phyloP scores from a whole-genome alignment of 2,797 vertebrate species.

The Micromesistius poutassou region DNA sequence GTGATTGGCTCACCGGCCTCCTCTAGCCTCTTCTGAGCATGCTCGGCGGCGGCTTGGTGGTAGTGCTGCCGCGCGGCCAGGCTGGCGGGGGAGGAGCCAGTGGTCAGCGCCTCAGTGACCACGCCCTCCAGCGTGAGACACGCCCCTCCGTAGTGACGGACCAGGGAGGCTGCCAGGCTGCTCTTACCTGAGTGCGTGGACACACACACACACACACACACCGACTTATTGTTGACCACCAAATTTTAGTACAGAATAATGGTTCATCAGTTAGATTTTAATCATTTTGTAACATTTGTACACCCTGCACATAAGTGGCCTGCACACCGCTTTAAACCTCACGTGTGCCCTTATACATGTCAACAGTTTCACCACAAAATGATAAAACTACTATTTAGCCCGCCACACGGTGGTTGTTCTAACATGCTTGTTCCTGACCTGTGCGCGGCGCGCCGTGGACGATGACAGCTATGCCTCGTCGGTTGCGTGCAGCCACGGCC shows the following conservation, averaged over 20 bases:
- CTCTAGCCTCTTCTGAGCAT: slow-evolving; percentile 44
- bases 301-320: no score
- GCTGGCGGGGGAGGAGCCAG: slow-evolving; percentile 61
- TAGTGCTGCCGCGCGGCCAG: slow-evolving; percentile 74
- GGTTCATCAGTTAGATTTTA: no score
- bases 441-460: slow-evolving; percentile 82
- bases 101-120: slow-evolving; percentile 74
- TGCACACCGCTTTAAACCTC: no score
- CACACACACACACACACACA: slow-evolving; percentile 11
- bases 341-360: no score
- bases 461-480: slow-evolving; percentile 77
- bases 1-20: background rate
- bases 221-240: background rate
- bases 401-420: no score
- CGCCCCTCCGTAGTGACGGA: slow-evolving; percentile 69
- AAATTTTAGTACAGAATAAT: no score
- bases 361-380: no score
- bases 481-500: slow-evolving; percentile 52
- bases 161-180: slow-evolving; percentile 63
- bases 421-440: slow-evolving; percentile 66
- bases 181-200: slow-evolving; percentile 35
- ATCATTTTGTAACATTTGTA: no score
- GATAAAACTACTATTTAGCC: no score
- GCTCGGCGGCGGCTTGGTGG: slow-evolving; percentile 60
- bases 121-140: slow-evolving; percentile 77